Evolutionary conservation across 2,113 vertebrate genomes (phyloP).

Genomic region (Ahaetulla prasina): DNA sequence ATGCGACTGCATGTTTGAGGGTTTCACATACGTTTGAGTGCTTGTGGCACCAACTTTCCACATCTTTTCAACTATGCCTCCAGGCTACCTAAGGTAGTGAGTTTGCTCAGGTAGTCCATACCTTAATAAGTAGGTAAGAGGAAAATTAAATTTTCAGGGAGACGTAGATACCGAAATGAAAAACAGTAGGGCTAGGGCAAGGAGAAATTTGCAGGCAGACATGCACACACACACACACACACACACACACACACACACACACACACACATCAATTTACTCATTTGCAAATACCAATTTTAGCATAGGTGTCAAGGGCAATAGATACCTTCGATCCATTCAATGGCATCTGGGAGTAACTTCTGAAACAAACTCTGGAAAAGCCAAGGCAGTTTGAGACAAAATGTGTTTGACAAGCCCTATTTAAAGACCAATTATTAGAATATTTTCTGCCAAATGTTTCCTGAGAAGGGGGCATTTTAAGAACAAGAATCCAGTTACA

Average conservation of each 20-base stretch:
- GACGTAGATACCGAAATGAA: background rate
- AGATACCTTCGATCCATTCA: background rate
- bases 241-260: background rate
- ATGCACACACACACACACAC: background rate
- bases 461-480: background rate
- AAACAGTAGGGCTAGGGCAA: background rate
- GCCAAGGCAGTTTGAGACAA: slow-evolving; percentile 10
- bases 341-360: background rate
- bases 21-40: background rate
- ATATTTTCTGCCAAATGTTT: background rate
- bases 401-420: slow-evolving; percentile 10
- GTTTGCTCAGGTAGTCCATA: background rate
- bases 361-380: background rate
- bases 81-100: background rate
- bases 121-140: background rate
- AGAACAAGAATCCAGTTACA: background rate
- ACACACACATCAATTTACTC: background rate
- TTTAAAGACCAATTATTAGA: slow-evolving; percentile 18
- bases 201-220: no score
- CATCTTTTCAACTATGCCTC: background rate
- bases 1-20: background rate
- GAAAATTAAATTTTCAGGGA: background rate
- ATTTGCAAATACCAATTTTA: background rate
- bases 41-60: background rate
- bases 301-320: background rate